Base-by-base conservation (phyloP, 2,888 invertebrate species). In the Eupithecia pulchellata region DNA sequence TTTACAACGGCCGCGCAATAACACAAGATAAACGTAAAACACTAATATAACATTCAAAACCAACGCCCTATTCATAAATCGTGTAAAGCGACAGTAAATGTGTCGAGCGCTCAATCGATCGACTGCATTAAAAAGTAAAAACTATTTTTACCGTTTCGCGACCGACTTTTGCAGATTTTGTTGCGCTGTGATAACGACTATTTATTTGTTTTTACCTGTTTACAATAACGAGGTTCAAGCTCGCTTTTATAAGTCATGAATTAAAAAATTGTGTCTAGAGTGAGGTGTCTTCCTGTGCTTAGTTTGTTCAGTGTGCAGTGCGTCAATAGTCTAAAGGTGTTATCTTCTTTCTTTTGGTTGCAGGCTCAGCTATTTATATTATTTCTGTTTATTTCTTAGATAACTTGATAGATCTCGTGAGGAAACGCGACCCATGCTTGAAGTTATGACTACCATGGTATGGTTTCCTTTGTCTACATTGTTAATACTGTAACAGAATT, bases 381-480 rank as follows among this genome's bases (percentile, higher is more conserved):
- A 78, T 83, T 82, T 85, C 78, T 69, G 79, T 87, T 87, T 80
- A 80, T 73, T 84, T 88, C 83, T 36, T 86, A 80, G 82, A 83
- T 87, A 74, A 80, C 89, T 90, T 89, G 82, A 86, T 88, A 90
- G 36, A 86, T 84, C 79, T 85, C 88, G 93, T 89, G 92, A 87
- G 83, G 91, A 92, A 92, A 84, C 92, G 91, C 92, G 91, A 93
- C 91, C 93, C 92, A 94, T 94, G 93, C 93, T 94, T 90, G 93
- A 93, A 93, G 93, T 92, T 91, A 94, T 94, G 93, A 93, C 93
- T 91, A 94, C 93, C 92, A 93, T 94, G 93, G 93, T 94, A 94
- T 93, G 93, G 93, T 93, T 93, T 93, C 90, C 93, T 93, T 94
- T 94, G 93, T 93, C 90, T 92, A 91, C 86, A 88, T 89, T 91